Evolutionary conservation across 2,797 vertebrate genomes (phyloP), one percentile per base, ranked within the genome.

Genomic region (Tragelaphus eurycerus): DNA sequence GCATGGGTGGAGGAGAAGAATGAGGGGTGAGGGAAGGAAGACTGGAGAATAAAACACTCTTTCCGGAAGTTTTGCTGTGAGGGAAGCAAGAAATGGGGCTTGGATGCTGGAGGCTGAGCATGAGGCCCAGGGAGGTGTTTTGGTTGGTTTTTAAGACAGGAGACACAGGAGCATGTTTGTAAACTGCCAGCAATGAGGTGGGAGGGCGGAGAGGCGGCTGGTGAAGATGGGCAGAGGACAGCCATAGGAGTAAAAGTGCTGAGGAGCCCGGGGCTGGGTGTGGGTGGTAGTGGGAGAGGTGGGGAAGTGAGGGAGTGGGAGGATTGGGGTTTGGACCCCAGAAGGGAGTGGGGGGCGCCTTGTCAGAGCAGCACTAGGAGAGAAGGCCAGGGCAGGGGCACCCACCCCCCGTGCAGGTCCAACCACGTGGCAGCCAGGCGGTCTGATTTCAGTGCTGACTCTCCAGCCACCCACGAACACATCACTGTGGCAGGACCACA

Each of bases 391-490:
- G 31, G 23, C 10, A 0, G 7, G 57, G 57, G 15, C 12, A 1
- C 38, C 46, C 31, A 8, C 3, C 34, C 34, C 83, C 50, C 2
- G 1, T 5, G 62, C 6, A 3, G 38, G 23, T 19, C 43, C n/a
- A 64, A 14, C n/a, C 93, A 4, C 0, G 23, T 21, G 60, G n/a
- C 14, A 10, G 15, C 13, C 29, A 74, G 38, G n/a, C 1, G 1
- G 8, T 55, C 52, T 29, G 54, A 50, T 46, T 57, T 55, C 13
- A 1, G 4, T 27, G 64, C 46, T 21, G 52, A 54, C 85, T 76
- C 46, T 15, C 38, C 50, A 48, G 48, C 15, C 46, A 13, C 67
- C 43, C 0, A 1, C 0, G 11, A 50, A 16, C 1, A 8, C 14
- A 88, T 46, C 5, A 2, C 34, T 23, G 14, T 38, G 76, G 23